phyloP scores from a whole-genome alignment of 2,113 vertebrate species.

The Pseudopodoces humilis region DNA sequence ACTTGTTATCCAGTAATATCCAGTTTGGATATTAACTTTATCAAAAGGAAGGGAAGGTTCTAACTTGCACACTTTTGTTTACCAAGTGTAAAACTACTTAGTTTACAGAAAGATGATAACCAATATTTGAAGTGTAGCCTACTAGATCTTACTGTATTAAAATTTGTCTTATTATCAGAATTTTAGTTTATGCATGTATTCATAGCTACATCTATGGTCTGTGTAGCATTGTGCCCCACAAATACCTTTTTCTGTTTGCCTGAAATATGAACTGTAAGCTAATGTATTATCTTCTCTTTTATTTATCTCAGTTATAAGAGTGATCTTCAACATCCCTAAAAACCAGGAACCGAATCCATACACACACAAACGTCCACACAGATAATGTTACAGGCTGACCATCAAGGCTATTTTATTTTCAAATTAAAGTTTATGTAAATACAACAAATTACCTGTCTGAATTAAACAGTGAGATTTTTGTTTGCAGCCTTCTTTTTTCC shows the following conservation, averaged over 20 bases:
- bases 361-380: not conserved
- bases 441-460: constrained; percentile 75
- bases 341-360: not conserved
- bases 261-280: not conserved
- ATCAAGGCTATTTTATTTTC: not conserved
- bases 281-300: not conserved
- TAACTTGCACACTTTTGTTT: not conserved
- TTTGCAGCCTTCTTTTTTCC: constrained; percentile 79
- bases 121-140: not conserved
- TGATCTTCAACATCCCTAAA: not conserved
- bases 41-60: not conserved
- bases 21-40: not conserved
- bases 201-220: not conserved
- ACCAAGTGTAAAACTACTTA: not conserved
- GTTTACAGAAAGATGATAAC: not conserved
- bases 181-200: not conserved
- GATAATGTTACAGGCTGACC: not conserved
- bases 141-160: not conserved
- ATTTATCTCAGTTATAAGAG: not conserved
- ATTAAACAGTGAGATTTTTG: constrained; percentile 65
- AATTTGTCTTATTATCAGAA: not conserved
- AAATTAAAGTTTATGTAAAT: not conserved
- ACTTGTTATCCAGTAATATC: not conserved
- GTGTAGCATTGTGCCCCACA: not conserved
- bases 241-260: not conserved